Evolutionary conservation across 2,113 vertebrate genomes (phyloP), one percentile per base, ranked within the genome.

Genomic region (Brachypteracias leptosomus): DNA sequence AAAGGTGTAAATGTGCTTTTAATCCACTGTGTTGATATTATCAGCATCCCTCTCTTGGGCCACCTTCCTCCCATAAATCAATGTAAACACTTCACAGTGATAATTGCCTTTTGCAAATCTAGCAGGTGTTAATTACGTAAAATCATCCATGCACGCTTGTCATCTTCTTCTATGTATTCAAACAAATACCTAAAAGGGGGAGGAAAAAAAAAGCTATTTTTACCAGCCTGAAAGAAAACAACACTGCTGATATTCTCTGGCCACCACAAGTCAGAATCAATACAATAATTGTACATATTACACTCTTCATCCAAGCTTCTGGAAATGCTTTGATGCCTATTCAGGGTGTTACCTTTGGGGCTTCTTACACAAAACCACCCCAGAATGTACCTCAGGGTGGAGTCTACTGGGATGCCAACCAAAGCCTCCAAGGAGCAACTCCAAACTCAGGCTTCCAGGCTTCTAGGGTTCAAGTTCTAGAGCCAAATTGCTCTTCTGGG

Each of bases 1-100:
- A 98, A 97, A 98, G 86, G 95, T 95, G 97, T 96, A 97, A 98
- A 97, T 94, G 97, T 98, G 97, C 96, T 98, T 97, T 95, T 97
- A 98, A 98, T 98, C 98, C 98, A 96, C 87, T 47, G 58, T 88
- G 95, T 97, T 95, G 97, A 97, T 96, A 96, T 89, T 96, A 98
- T 98, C 97, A 97, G 97, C 97, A 97, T 98, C 94, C 97, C 98
- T 98, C 96, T 97, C 95, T 78, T 46, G 93, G 95, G 96, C 97
- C 96, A 96, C 93, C 96, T 94, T 97, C 85, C 77, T 96, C 93
- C 97, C 96, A 97, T 98, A 97, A 97, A 98, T 98, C 98, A 98
- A 94, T 94, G 83, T 96, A 97, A 98, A 96, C 47, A 61, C 97
- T 96, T 95, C 73, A 88, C 66, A 82, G 65, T 8, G 79, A 94